Conservation (phyloP, 2,113 vertebrate genomes). For the Nannospalax galili region DNA sequence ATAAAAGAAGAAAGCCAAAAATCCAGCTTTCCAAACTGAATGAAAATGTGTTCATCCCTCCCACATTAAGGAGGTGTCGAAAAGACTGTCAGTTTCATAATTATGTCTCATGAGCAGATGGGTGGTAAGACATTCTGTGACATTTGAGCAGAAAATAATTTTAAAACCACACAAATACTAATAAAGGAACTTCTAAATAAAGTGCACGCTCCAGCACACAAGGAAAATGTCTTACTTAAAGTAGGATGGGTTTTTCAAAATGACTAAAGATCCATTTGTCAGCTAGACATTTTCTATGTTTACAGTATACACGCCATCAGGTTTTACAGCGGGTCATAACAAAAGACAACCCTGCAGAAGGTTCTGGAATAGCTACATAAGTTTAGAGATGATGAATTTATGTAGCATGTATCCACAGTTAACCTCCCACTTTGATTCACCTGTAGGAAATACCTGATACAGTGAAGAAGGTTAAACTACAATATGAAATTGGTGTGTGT, state of each 20-base stretch:
- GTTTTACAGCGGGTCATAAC: slow-evolving; percentile 81
- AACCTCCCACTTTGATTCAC: slow-evolving; percentile 20
- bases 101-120: slow-evolving; percentile 79
- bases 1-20: slow-evolving; percentile 62
- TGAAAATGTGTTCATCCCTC: slow-evolving; percentile 81
- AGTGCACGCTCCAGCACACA: slow-evolving; percentile 45
- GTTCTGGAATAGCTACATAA: slow-evolving; percentile 68
- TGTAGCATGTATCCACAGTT: slow-evolving; percentile 34
- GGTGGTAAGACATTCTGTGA: slow-evolving; percentile 76
- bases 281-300: slow-evolving; percentile 70
- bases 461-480: slow-evolving; percentile 33
- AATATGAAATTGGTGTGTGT: background rate
- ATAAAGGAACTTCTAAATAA: slow-evolving; percentile 79
- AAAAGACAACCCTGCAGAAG: slow-evolving; percentile 71
- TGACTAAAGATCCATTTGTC: slow-evolving; percentile 62
- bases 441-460: background rate
- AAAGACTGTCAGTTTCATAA: slow-evolving; percentile 82
- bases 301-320: slow-evolving; percentile 75
- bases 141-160: slow-evolving; percentile 82
- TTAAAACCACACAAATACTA: slow-evolving; percentile 81
- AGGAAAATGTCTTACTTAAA: slow-evolving; percentile 62
- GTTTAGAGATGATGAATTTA: slow-evolving; percentile 67
- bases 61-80: slow-evolving; percentile 78
- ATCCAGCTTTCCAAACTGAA: slow-evolving; percentile 72
- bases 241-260: slow-evolving; percentile 51